Base-by-base conservation (phyloP, 2,113 vertebrate species). In the Copsychus sechellarum region DNA sequence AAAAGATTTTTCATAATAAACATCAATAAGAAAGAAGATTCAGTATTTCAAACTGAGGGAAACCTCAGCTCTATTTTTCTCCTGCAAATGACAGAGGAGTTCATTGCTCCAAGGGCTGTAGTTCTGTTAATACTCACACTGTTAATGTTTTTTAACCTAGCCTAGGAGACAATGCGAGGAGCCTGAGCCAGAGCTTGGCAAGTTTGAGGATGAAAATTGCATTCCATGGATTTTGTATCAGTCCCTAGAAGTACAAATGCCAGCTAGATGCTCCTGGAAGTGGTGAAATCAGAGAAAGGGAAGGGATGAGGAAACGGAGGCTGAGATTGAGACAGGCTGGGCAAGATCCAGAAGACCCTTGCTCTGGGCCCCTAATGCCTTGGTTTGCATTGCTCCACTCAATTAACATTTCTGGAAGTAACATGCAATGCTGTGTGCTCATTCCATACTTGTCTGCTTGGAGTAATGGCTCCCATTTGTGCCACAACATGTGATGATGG, bases 381-480 rank as follows among this genome's bases (percentile, higher is more conserved):
- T 19, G 33, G 45, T 53, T 64, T 45, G n/a, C 64, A 81, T 33
- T 84, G 83, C 66, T 85, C 62, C 69, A 61, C 50, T 38, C 20
- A 1, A 33, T n/a, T n/a, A 54, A 65, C 48, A 42, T 10, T 53
- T 77, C 50, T 25, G 38, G 48, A 80, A 79, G 51, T 28, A 92
- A 79, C 47, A 81, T 17, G 38, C 61, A 86, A 47, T 42, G 73
- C 33, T 73, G 69, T 86, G 9, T 29, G 47, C 54, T 77, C 82
- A 85, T 82, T 86, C 94, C 84, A 18, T 28, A 77, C 61, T 77
- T 91, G 86, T 73, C 82, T 93, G 29, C 78, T 89, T 66, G 61
- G 66, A 97, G 54, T 80, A 86, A 95, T 77, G 86, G 43, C 66
- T 95, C 91, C 91, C 83, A 92, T 94, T 89, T 93, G 73, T 87